Evolutionary conservation across 1,140 invertebrate species (phyloP).

Genomic region (Brachionus sp.): DNA sequence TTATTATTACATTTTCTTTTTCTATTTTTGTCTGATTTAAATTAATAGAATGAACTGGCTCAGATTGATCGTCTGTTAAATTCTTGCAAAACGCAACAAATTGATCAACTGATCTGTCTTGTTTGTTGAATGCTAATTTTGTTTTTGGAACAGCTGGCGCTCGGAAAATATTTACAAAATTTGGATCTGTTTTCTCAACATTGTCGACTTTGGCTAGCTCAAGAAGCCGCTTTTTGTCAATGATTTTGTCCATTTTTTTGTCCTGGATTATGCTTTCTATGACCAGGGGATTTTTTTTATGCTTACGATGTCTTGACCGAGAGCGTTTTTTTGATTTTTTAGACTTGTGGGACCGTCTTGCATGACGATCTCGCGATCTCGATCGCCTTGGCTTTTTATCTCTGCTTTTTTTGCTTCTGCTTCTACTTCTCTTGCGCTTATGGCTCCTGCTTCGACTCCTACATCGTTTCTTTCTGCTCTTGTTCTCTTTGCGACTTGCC

Average conservation of each 20-base stretch:
- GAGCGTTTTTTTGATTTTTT: neutral
- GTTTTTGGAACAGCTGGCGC: neutral
- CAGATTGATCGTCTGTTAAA: neutral
- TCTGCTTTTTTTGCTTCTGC: neutral
- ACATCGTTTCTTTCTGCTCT: neutral
- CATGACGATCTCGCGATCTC: neutral
- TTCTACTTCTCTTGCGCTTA: neutral
- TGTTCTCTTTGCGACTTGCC: neutral
- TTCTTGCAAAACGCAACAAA: constrained; percentile 26
- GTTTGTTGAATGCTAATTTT: neutral
- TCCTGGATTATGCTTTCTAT: neutral
- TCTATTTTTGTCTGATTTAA: neutral
- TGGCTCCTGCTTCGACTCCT: neutral
- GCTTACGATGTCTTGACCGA: neutral
- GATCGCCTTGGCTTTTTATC: constrained; percentile 10
- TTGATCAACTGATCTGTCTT: neutral
- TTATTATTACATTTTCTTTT: neutral
- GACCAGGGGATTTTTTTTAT: neutral
- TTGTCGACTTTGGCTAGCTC: neutral
- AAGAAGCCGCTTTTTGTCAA: neutral
- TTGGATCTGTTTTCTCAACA: neutral
- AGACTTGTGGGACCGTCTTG: neutral
- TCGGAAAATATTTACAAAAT: constrained; percentile 15
- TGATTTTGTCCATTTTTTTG: constrained; percentile 25
- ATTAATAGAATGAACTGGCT: neutral